Evolutionary conservation across 2,888 invertebrate species (phyloP), one percentile per base, ranked within the genome.

Genomic region (Oasisia sp.): DNA sequence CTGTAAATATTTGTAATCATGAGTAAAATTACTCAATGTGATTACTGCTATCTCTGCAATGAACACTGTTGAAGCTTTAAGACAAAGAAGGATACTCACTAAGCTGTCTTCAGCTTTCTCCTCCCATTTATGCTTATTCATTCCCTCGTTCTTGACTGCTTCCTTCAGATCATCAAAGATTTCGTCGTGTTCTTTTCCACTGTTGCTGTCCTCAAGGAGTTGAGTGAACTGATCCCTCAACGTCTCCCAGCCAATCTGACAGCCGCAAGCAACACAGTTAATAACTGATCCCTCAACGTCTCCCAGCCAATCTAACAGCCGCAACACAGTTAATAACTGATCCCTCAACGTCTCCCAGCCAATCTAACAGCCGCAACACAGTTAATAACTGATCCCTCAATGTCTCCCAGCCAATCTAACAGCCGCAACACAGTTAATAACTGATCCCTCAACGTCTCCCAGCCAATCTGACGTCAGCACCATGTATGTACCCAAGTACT

Each of bases 111-210:
- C 95, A 5, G 97, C 97, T 94, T 99, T 98, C 92, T 98, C 98
- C 96, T 99, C 99, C 99, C 99, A 99, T 90, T 97, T 97, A 96
- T 99, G 99, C 94, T 98, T 97, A 14, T 97, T 96, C 95, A 99
- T 97, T 0, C 99, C 98, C 95, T 98, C 98, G 93, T 98, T 98
- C 0, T 99, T 98, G 0, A 99, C 99, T 0, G 98, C 97, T 19
- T 97, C 96, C 97, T 99, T 99, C 5, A 99, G 97, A 91, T 97
- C 97, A 96, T 99, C 99, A 96, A 99, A 99, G 92, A 99, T 97
- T 92, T 98, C 97, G 95, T 99, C 99, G 94, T 98, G 98, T 95
- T 98, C 98, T 19, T 97, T 97, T 11, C 94, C 95, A 19, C 92
- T 93, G 89, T 94, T 94, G 92, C 95, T 95, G 90, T 94, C 93